Percentiles rank a stretch among this genome's conserved stretches.
These are phyloP conservation scores for Tethea ocularis DNA, from an alignment of 2,888 invertebrate genomes.

Conservation along the genomic window DNA sequence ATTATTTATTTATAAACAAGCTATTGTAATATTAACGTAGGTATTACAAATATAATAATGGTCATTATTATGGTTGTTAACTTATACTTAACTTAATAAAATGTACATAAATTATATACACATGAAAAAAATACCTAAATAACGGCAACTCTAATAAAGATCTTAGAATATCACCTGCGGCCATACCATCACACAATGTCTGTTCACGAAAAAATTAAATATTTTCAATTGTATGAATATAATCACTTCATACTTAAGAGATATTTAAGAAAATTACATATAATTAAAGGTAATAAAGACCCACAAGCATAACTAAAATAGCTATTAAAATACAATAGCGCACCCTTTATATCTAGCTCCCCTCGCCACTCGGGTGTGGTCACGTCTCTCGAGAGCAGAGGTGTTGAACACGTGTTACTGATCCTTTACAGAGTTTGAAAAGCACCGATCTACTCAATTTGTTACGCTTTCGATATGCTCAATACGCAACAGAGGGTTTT, in stretches of 20 bases:
- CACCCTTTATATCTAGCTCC: constrained; percentile 53
- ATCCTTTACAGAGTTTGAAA: constrained; percentile 53
- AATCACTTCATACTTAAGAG: not conserved
- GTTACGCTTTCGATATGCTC: constrained; percentile 60
- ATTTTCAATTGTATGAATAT: too few species aligned
- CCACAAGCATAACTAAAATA: constrained; percentile 66
- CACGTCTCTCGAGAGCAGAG: constrained; percentile 51
- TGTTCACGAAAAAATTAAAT: too few species aligned
- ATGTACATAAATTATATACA: too few species aligned
- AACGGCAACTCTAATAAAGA: too few species aligned
- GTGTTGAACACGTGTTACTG: constrained; percentile 78
- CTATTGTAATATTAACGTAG: not conserved
- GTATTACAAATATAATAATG: too few species aligned
- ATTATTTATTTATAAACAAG: not conserved
- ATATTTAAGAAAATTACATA: constrained; percentile 16
- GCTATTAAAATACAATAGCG: constrained; percentile 64
- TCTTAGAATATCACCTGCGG: too few species aligned
- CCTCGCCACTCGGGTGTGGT: constrained; percentile 49
- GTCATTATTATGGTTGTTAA: too few species aligned
- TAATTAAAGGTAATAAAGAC: constrained; percentile 54
- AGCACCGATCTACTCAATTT: constrained; percentile 68
- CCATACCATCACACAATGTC: too few species aligned
- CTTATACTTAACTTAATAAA: too few species aligned
- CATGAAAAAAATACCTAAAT: too few species aligned
- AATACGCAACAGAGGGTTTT: constrained; percentile 62